Evolutionary conservation across 2,113 vertebrate species (phyloP), one percentile per base, ranked within the genome.

Genomic region (Coracopsis vasa): DNA sequence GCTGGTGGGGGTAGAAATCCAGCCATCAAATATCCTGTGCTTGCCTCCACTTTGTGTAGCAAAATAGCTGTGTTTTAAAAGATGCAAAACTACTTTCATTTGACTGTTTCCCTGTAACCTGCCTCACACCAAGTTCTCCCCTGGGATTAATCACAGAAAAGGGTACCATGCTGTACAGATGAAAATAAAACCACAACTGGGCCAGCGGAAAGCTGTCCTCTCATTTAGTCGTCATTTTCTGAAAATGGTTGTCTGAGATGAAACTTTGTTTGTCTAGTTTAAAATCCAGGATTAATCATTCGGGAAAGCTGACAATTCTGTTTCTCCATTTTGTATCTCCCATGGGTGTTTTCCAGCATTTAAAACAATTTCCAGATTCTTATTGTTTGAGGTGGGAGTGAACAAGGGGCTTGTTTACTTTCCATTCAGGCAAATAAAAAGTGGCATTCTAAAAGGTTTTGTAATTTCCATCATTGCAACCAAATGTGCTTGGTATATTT

Each of bases 1-100:
- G 21, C 33, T 58, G 17, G 37, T n/a, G 39, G 12, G 7, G 15
- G 29, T 28, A 25, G 39, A 79, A 21, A 47, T 45, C 17, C 39
- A 81, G 69, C 21, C 44, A 23, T 62, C 10, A 44, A 45, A 15
- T 20, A 39, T 9, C 33, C 16, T 27, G 6, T 0, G 0, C 25
- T 62, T 37, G 6, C 58, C n/a, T 77, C 44, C n/a, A 58, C 56
- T 58, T 58, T 15, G 33, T 24, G 21, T 58, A 58, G 33, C 21
- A 58, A 35, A 58, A 37, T 4, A 18, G 11, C 21, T 71, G 15
- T 15, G 24, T 18, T 79, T 75, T 51, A 56, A 50, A 91, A 84
- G 51, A 3, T 64, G 7, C 56, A 53, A 72, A 87, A 66, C 15
- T 41, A 8, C 31, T 74, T 91, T 51, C 5, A 28, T 56, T 47